These are phyloP conservation scores for Cariama cristata DNA, from an alignment of 2,113 vertebrate species.

Conservation along the genomic window DNA sequence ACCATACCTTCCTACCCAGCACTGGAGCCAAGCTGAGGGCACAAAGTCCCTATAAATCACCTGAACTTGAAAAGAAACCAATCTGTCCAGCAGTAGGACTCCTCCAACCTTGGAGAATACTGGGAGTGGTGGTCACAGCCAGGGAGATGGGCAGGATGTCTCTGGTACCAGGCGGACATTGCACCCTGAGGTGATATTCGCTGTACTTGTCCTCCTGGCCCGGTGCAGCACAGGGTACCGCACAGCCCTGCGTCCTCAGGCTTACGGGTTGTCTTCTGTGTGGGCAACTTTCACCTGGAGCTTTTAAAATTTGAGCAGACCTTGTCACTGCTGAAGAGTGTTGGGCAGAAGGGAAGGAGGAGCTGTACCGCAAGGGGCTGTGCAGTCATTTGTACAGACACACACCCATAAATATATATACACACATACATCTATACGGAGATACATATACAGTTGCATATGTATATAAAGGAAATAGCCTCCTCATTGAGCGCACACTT, in stretches of 20 bases:
- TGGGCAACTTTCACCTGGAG: background rate
- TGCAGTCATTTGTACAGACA: background rate
- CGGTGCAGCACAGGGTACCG: fast-evolving
- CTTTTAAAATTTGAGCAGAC: background rate
- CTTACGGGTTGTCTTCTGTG: background rate
- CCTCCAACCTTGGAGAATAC: background rate
- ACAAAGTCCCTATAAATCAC: background rate
- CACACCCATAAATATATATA: background rate
- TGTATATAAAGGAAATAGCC: background rate
- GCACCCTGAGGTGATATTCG: background rate
- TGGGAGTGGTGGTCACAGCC: background rate
- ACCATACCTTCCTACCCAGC: background rate
- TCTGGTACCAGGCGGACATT: background rate
- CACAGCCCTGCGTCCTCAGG: fast-evolving
- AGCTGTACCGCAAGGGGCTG: background rate
- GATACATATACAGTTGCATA: too few species aligned
- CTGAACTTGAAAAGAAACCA: background rate
- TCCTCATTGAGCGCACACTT: background rate
- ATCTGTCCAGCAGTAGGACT: background rate
- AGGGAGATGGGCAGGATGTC: background rate
- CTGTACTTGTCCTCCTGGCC: background rate
- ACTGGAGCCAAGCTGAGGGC: background rate
- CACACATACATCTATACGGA: too few species aligned
- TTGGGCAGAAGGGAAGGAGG: background rate
- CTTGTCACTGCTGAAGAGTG: background rate